These are phyloP conservation scores for Dendronephthya gigantea DNA, from an alignment of 64 coral and sea anemone genomes.

Conservation along the genomic window DNA sequence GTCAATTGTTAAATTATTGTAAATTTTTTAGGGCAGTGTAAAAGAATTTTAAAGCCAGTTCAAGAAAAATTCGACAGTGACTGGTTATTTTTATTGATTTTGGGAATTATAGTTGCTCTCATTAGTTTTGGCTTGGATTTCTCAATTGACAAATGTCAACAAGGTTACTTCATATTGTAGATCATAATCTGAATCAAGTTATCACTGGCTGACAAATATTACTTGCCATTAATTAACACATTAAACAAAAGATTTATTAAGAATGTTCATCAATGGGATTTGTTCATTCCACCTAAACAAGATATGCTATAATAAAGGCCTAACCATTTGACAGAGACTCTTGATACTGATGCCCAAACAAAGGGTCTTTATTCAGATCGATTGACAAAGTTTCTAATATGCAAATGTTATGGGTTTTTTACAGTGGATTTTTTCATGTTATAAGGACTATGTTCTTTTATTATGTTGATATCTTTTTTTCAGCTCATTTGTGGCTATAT, in stretches of 20 bases:
- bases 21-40: neutral
- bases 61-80: slow-evolving; percentile 81
- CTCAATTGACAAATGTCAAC: slow-evolving; percentile 90
- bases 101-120: slow-evolving; percentile 86
- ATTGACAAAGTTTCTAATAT: no score
- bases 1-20: neutral
- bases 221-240: no score
- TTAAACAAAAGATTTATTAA: no score
- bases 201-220: no score
- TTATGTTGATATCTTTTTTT: slow-evolving; percentile 5
- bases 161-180: slow-evolving; percentile 43
- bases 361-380: no score
- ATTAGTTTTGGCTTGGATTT: slow-evolving; percentile 95
- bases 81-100: slow-evolving; percentile 80
- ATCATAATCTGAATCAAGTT: neutral
- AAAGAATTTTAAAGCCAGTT: slow-evolving; percentile 41
- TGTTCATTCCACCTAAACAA: no score
- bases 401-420: no score
- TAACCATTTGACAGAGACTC: no score
- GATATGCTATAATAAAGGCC: no score
- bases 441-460: no score
- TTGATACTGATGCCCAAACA: no score
- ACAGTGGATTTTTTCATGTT: neutral
- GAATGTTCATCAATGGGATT: no score
- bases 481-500: slow-evolving; percentile 93